Conservation (phyloP, 2,797 vertebrate genomes). For the Balearica regulorum region DNA sequence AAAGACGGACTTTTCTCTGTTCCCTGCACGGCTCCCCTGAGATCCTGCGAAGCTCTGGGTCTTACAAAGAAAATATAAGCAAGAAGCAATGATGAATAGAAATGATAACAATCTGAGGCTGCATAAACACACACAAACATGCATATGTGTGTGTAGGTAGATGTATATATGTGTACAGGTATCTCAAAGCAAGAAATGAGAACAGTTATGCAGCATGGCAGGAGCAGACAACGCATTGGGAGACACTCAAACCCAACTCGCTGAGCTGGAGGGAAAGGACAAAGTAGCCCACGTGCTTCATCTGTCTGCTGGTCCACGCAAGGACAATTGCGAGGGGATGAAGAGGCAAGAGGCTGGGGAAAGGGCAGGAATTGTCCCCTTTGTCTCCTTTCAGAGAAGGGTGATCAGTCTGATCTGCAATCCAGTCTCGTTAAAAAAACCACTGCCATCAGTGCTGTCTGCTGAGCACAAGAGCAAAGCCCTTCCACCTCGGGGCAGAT, state of each 20-base stretch:
- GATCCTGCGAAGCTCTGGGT: not conserved
- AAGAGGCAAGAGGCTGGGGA: not conserved
- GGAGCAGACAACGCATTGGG: not conserved
- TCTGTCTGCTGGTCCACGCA: not conserved
- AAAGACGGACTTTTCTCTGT: not conserved
- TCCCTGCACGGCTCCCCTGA: not conserved
- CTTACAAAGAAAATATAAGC: not conserved
- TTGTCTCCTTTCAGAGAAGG: not conserved
- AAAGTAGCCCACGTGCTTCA: not conserved
- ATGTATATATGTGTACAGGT: not conserved
- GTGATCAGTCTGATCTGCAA: not conserved
- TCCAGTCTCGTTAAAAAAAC: not conserved
- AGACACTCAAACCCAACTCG: accelerated
- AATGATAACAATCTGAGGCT: not conserved
- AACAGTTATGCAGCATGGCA: not conserved
- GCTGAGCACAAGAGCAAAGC: not conserved
- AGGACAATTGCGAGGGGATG: not conserved
- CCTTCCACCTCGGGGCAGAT: not conserved
- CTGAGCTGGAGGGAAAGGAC: not conserved
- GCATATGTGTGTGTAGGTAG: accelerated
- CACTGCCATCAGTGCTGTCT: not conserved
- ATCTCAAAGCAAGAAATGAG: not conserved
- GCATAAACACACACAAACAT: not conserved
- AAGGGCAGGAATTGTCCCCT: not conserved
- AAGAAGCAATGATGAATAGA: not conserved